Conservation (phyloP, 2,888 invertebrate species). For the Axea sp. region DNA sequence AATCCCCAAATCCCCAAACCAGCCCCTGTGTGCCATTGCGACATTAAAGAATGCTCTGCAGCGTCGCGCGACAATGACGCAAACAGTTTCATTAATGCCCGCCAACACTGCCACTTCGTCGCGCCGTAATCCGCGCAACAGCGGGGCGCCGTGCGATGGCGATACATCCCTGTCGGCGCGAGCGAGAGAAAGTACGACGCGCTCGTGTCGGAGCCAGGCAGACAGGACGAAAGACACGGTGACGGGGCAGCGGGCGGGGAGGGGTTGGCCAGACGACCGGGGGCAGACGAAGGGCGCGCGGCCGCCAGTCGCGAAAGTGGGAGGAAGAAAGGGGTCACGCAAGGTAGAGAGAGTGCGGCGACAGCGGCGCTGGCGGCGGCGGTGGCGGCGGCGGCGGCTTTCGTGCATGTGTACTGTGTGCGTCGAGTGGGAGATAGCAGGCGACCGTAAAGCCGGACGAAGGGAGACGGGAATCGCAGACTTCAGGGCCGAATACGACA, state of each 20-base stretch:
- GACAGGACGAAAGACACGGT: slow-evolving; percentile 41
- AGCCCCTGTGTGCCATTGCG: slow-evolving; percentile 9
- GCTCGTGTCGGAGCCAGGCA: slow-evolving; percentile 41
- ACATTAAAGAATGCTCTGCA: slow-evolving; percentile 28
- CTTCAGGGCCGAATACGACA: slow-evolving; percentile 35
- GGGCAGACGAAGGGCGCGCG: slow-evolving; percentile 43
- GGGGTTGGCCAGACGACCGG: slow-evolving; percentile 5
- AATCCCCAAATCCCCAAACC: slow-evolving; percentile 15
- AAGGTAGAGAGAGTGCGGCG: slow-evolving; percentile 41
- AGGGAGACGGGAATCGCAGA: slow-evolving; percentile 52
- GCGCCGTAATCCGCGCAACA: slow-evolving; percentile 33
- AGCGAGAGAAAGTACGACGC: slow-evolving; percentile 55
- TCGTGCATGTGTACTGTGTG: slow-evolving; percentile 56
- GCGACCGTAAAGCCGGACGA: slow-evolving; percentile 52
- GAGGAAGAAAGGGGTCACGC: slow-evolving; percentile 53
- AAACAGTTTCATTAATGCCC: slow-evolving; percentile 50
- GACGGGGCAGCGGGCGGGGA: slow-evolving; percentile 1
- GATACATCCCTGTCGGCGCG: slow-evolving; percentile 34
- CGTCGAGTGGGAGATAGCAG: slow-evolving; percentile 54
- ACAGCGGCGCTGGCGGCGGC: slow-evolving; percentile 25
- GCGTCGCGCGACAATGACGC: slow-evolving; percentile 42
- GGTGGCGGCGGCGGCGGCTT: slow-evolving; percentile 40
- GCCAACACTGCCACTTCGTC: slow-evolving; percentile 46
- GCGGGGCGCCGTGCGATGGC: slow-evolving; percentile 32
- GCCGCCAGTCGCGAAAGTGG: slow-evolving; percentile 46